Percentiles rank a stretch among this genome's conserved stretches.
These are phyloP conservation scores for Hyperoodon ampullatus DNA, from an alignment of 2,113 vertebrate species.

Conservation along the genomic window DNA sequence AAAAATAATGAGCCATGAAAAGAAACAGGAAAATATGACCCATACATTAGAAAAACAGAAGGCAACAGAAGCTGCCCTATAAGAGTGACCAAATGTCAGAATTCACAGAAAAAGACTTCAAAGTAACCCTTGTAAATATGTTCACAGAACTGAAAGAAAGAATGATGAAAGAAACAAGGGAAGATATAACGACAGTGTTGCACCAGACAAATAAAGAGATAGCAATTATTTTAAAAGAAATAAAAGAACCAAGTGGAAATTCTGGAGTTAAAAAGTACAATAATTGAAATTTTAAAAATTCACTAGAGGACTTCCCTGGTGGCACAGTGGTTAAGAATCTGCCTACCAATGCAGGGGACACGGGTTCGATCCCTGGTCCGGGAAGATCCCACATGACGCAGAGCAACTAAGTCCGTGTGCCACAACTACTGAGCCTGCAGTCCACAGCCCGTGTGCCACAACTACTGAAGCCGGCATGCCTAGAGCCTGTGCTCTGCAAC, in stretches of 20 bases:
- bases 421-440: no score
- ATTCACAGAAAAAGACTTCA: background rate
- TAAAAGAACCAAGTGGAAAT: background rate
- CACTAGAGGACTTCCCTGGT: no score
- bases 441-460: no score
- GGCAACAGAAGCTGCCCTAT: background rate
- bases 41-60: background rate
- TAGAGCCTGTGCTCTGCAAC: no score
- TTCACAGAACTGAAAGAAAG: background rate
- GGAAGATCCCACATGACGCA: no score
- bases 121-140: background rate
- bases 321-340: no score
- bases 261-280: background rate
- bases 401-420: no score
- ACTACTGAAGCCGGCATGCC: no score
- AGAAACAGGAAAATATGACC: background rate
- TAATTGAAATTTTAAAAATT: no score
- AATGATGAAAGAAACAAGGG: background rate
- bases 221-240: background rate
- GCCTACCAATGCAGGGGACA: no score
- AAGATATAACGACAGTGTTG: background rate
- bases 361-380: no score
- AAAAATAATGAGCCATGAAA: background rate
- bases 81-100: background rate
- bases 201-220: background rate